Evolutionary conservation across 1,140 invertebrate species (phyloP).

Genomic region (Hyles vespertilio): DNA sequence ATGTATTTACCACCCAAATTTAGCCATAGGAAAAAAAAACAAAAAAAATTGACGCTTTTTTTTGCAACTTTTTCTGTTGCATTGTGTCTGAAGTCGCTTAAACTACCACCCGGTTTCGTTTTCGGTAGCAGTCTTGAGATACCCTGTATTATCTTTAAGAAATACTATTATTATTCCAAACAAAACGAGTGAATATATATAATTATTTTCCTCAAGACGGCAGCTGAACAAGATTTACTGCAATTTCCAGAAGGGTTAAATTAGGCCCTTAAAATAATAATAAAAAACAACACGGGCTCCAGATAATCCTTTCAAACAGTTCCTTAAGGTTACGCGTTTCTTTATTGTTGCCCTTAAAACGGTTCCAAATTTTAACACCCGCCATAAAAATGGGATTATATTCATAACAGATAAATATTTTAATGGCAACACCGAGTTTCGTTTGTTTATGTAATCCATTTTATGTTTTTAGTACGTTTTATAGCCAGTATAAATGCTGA

Average conservation of each 20-base stretch:
- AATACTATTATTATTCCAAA: too few species aligned
- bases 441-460: constrained; percentile 66
- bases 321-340: constrained; percentile 48
- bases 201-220: not conserved
- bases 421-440: constrained; percentile 60
- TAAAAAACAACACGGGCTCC: constrained; percentile 21
- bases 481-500: constrained; percentile 32
- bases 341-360: constrained; percentile 60
- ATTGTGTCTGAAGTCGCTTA: too few species aligned
- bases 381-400: constrained; percentile 66
- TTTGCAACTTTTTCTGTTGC: too few species aligned
- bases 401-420: constrained; percentile 74
- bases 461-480: constrained; percentile 60
- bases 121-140: too few species aligned
- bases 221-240: constrained; percentile 6
- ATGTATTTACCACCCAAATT: too few species aligned
- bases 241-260: constrained; percentile 16
- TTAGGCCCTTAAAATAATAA: constrained; percentile 26
- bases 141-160: too few species aligned
- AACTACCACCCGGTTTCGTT: too few species aligned
- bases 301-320: constrained; percentile 63
- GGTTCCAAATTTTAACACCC: constrained; percentile 55
- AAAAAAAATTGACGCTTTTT: too few species aligned
- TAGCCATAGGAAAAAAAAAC: too few species aligned
- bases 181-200: too few species aligned